These are phyloP conservation scores for Stramonita haemastoma DNA, from an alignment of 2,888 invertebrate genomes.

Conservation along the genomic window DNA sequence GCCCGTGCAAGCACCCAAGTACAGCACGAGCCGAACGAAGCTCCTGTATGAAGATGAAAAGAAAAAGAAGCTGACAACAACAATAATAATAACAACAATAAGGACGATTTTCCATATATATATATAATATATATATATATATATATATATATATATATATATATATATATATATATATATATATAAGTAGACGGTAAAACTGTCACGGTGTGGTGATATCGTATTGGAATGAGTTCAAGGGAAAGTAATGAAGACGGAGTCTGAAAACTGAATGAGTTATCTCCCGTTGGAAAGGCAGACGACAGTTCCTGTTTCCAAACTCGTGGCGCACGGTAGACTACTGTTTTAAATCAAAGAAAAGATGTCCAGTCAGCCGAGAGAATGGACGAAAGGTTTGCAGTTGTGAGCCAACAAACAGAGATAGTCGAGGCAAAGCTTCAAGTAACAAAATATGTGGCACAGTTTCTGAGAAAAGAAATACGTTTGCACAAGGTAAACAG, in stretches of 20 bases:
- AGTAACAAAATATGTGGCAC: neutral
- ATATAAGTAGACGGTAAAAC: too few species aligned
- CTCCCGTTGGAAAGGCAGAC: neutral
- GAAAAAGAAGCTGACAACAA: too few species aligned
- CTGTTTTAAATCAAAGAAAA: neutral
- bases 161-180: too few species aligned
- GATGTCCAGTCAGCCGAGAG: neutral
- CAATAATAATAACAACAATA: too few species aligned
- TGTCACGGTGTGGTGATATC: too few species aligned
- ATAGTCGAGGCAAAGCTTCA: neutral
- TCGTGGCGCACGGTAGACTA: neutral
- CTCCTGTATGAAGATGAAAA: too few species aligned
- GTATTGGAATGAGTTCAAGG: neutral
- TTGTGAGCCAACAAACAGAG: constrained; percentile 15
- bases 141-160: too few species aligned
- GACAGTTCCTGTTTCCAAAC: neutral
- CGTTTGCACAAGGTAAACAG: neutral
- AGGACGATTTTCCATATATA: too few species aligned
- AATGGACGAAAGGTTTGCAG: neutral
- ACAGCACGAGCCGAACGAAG: too few species aligned
- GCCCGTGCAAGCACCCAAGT: too few species aligned
- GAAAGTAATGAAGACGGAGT: neutral
- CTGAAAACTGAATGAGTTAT: neutral
- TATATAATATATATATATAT: too few species aligned
- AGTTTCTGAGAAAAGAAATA: neutral